Base-by-base conservation (phyloP, 2,113 vertebrate genomes). In the Salvelinus alpinus region DNA sequence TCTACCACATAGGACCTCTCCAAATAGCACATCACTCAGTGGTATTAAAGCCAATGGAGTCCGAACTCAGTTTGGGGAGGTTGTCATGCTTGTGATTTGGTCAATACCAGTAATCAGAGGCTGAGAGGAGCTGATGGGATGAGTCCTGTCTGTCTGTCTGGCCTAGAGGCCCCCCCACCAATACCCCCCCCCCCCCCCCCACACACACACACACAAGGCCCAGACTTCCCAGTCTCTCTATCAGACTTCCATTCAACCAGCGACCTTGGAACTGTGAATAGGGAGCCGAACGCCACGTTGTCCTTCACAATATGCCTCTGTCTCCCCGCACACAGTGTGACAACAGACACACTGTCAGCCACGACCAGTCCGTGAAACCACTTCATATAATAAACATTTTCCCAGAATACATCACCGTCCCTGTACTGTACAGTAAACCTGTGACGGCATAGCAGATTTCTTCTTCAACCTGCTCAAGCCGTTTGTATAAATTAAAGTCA, bases 291-390 rank as follows among this genome's bases (percentile, higher is more conserved):
- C 34, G 34, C 34, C 34, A 6, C 6, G 5, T 6, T 31, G 34
- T 54, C 47, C 8, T 5, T 25, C 59, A 76, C 75, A 76, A 60
- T 64, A 34, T 25, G 16, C 57, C 38, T 20, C 59, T 48, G 57
- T 64, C 18, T 29, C 68, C 34, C 24, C 29, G 1, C 64, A 22
- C 9, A 24, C 29, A 47, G 73, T 16, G 72, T 65, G 59, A 44
- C 24, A 66, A 64, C 29, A 48, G 12, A 64, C 13, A 24, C 24
- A 77, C 5, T 20, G 31, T 9, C 29, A 47, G 29, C 64, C 48
- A 62, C 48, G 27, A 74, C 22, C 76, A 71, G 44, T 81, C 70
- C 71, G 64, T 82, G 72, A 80, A 24, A 57, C 73, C 29, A 13
- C 64, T 71, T 65, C 66, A 69, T 57, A 66, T 66, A 44, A 77